Conservation (phyloP, 2,888 invertebrate genomes). For the Cerastoderma edule region DNA sequence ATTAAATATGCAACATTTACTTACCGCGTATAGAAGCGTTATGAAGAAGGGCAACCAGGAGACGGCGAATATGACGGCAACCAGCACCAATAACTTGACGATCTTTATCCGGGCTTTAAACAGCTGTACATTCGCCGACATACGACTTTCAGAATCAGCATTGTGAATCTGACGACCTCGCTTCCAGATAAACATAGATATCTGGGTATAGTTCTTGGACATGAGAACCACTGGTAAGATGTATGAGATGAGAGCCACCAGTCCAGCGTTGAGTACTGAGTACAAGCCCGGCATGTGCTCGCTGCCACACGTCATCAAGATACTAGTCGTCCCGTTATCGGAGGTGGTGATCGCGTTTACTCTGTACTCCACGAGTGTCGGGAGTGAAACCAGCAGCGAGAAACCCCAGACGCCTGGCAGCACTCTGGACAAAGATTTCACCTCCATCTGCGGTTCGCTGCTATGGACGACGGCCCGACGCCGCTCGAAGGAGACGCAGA, state of each 20-base stretch:
- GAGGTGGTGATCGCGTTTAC: conserved; percentile 37
- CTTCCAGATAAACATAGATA: conserved; percentile 43
- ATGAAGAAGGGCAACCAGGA: conserved; percentile 73
- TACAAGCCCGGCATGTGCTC: conserved; percentile 25
- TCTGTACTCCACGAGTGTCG: conserved; percentile 55
- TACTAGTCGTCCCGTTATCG: conserved; percentile 19
- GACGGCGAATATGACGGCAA: conserved; percentile 68
- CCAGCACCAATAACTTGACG: conserved; percentile 68
- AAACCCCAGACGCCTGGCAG: conserved; percentile 55
- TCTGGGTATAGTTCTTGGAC: conserved; percentile 50
- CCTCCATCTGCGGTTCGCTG: conserved; percentile 39
- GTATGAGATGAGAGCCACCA: conserved; percentile 62
- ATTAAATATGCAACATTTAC: no score
- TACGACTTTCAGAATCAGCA: neutral
- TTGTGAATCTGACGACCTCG: conserved; percentile 34
- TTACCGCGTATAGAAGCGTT: conserved; percentile 65
- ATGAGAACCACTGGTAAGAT: conserved; percentile 61
- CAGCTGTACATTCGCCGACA: conserved; percentile 10
- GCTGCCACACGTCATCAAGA: conserved; percentile 42
- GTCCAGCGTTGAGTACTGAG: conserved; percentile 56
- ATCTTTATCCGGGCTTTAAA: conserved; percentile 59
- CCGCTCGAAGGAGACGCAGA: conserved; percentile 68
- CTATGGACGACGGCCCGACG: conserved; percentile 58
- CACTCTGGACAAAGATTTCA: conserved; percentile 32
- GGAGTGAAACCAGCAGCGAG: conserved; percentile 43